phyloP scores from a whole-genome alignment of 35 echinoderm and acorn worm genomes.

The Chiridota heheva region DNA sequence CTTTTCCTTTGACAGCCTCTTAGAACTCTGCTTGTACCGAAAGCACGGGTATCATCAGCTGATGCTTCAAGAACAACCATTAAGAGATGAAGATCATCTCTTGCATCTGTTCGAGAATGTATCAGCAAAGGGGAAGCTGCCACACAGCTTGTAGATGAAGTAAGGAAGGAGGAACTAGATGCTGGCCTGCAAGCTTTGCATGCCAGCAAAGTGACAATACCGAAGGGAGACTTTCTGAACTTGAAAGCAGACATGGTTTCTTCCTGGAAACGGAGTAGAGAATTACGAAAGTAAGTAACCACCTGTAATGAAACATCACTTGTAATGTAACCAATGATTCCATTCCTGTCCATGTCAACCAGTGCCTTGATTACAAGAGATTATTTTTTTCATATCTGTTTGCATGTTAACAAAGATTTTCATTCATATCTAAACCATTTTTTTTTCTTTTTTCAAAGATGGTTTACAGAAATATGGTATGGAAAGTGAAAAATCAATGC shows the following conservation, averaged over 20 bases:
- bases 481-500: constrained; percentile 9
- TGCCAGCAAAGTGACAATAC: background rate
- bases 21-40: constrained; percentile 7
- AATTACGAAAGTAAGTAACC: constrained; percentile 11
- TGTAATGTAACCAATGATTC: too few relatives aligned
- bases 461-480: constrained; percentile 25
- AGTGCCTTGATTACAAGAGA: background rate
- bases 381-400: too few relatives aligned
- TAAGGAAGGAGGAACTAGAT: background rate
- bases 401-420: too few relatives aligned
- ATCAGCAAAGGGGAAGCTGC: constrained; percentile 26
- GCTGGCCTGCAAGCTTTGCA: background rate
- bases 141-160: constrained; percentile 23
- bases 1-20: background rate
- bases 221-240: constrained; percentile 14
- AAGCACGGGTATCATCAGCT: background rate
- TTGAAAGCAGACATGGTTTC: constrained; percentile 18
- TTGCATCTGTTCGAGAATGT: background rate
- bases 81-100: background rate
- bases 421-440: background rate
- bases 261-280: constrained; percentile 30
- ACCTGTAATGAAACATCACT: background rate
- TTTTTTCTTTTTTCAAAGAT: constrained; percentile 13
- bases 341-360: too few relatives aligned
- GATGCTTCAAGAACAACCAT: background rate